Conservation (phyloP, 2,888 invertebrate species). For the Drepana falcataria region DNA sequence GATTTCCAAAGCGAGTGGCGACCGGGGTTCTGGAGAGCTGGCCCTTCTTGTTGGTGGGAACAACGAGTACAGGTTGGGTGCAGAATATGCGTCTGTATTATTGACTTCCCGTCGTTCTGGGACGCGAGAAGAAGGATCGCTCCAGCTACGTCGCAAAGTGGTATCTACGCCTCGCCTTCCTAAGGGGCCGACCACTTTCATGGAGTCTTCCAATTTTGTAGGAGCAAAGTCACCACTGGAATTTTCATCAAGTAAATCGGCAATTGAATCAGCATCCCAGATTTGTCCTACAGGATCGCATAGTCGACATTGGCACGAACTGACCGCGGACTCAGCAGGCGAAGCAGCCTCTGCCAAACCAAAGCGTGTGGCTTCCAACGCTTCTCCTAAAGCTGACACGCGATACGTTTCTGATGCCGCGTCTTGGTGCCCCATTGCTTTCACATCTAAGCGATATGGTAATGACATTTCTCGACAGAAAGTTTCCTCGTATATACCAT, state of each 20-base stretch:
- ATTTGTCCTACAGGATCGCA: constrained; percentile 87
- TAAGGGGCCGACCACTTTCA: constrained; percentile 69
- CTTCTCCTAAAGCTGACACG: constrained; percentile 76
- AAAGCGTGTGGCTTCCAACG: constrained; percentile 69
- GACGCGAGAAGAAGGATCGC: constrained; percentile 77
- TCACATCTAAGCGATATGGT: constrained; percentile 66
- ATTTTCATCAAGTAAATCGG: constrained; percentile 69
- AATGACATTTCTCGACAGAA: constrained; percentile 72
- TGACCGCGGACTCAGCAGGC: constrained; percentile 68
- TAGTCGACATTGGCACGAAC: constrained; percentile 84
- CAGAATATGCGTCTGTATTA: constrained; percentile 55
- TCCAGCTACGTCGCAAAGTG: constrained; percentile 80
- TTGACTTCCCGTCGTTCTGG: constrained; percentile 60
- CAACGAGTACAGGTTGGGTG: constrained; percentile 69
- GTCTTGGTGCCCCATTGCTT: constrained; percentile 65
- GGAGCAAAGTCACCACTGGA: constrained; percentile 70
- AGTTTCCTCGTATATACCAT: constrained; percentile 69
- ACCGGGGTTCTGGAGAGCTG: constrained; percentile 64
- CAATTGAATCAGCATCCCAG: constrained; percentile 84
- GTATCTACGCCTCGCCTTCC: constrained; percentile 63
- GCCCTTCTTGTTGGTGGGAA: constrained; percentile 64
- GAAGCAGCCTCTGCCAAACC: constrained; percentile 66
- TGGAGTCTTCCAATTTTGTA: constrained; percentile 71
- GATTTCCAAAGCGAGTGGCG: constrained; percentile 80
- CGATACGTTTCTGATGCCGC: constrained; percentile 60